Percentiles rank a stretch among this genome's conserved stretches.
Evolutionary conservation across 2,797 vertebrate genomes (phyloP).

Genomic region (Tolypeutes matacus): DNA sequence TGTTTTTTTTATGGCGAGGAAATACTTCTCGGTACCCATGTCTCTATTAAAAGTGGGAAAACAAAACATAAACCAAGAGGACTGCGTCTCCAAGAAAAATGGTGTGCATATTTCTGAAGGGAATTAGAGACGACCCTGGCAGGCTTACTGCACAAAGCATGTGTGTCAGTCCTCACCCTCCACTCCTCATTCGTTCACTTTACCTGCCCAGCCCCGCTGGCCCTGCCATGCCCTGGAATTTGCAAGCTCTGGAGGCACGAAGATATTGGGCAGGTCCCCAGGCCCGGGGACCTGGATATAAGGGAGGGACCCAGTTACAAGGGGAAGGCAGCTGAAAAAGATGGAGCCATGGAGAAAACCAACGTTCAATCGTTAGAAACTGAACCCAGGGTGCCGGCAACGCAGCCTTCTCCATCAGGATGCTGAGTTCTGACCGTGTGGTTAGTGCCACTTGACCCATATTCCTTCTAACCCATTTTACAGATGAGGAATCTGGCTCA

Average conservation of each 20-base stretch:
- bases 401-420: neutral
- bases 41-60: conserved; percentile 65
- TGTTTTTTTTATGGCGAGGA: conserved; percentile 51
- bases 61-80: conserved; percentile 63
- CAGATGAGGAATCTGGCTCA: neutral
- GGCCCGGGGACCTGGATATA: neutral
- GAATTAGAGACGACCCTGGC: conserved; percentile 20
- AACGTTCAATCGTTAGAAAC: neutral
- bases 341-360: neutral
- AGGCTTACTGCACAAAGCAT: neutral
- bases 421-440: neutral
- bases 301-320: neutral
- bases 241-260: neutral
- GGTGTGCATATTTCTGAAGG: neutral
- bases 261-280: neutral
- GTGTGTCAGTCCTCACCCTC: neutral
- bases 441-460: neutral
- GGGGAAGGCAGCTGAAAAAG: neutral
- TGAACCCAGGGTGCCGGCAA: neutral
- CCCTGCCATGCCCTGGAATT: neutral
- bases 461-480: neutral
- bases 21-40: conserved; percentile 44
- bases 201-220: neutral
- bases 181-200: neutral
- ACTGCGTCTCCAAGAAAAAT: conserved; percentile 61